Evolutionary conservation across 2,113 vertebrate genomes (phyloP).

Genomic region (Tor tambroides): DNA sequence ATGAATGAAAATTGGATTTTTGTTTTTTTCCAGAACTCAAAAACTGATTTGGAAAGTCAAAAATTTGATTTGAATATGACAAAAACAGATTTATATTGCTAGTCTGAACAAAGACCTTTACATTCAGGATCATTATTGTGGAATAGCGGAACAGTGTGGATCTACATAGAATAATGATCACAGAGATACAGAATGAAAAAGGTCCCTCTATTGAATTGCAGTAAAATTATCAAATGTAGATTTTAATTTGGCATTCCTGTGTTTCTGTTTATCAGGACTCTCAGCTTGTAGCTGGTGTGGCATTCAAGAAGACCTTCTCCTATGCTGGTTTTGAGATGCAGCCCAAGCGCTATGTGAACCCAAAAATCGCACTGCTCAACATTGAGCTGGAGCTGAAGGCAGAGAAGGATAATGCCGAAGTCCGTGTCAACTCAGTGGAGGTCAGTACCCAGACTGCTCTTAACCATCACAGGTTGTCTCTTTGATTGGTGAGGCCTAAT

Average conservation of each 20-base stretch:
- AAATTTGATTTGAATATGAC: neutral
- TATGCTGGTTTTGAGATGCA: slow-evolving; percentile 99
- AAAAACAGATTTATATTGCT: neutral
- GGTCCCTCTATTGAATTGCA: neutral
- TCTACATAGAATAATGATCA: neutral
- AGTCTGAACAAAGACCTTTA: neutral
- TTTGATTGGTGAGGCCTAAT: neutral
- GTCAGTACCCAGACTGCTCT: slow-evolving; percentile 72
- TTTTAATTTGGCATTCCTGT: neutral
- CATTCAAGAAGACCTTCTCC: slow-evolving; percentile 99
- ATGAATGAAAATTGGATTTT: too few species aligned
- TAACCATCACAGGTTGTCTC: neutral
- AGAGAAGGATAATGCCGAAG: slow-evolving; percentile 95
- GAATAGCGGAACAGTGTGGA: neutral
- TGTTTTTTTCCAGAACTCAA: too few species aligned
- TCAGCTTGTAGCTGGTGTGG: slow-evolving; percentile 89
- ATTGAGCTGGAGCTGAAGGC: slow-evolving; percentile 97
- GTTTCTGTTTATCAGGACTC: slow-evolving; percentile 82
- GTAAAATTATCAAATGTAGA: neutral
- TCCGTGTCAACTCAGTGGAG: slow-evolving; percentile 90
- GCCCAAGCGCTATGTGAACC: slow-evolving; percentile 89
- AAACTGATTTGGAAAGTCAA: too few species aligned
- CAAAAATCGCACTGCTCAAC: slow-evolving; percentile 91
- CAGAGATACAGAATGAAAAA: too few species aligned
- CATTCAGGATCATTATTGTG: neutral